Percentiles rank a stretch among this genome's conserved stretches.
Conservation (phyloP, 2,113 vertebrate species). For the Dinomys branickii region DNA sequence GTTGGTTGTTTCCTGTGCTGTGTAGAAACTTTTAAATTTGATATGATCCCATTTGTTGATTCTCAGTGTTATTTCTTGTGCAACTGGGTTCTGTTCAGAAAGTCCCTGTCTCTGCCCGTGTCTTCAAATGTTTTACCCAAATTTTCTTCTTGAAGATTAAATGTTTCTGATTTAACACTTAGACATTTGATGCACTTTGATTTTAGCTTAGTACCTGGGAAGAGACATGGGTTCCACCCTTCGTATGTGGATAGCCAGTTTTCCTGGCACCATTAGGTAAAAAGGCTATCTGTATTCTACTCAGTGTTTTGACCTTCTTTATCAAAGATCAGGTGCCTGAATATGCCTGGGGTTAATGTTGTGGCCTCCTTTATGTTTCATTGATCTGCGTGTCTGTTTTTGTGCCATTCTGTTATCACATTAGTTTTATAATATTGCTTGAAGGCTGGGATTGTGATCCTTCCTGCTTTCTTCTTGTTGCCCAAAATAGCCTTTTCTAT, state of each 20-base stretch:
- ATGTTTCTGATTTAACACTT: neutral
- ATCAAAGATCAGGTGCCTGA: neutral
- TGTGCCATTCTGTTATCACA: neutral
- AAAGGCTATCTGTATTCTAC: neutral
- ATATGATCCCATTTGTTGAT: neutral
- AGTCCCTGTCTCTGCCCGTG: neutral
- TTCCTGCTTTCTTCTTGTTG: neutral
- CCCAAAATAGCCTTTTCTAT: neutral
- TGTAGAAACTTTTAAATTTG: neutral
- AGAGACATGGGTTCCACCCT: neutral
- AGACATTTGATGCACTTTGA: neutral
- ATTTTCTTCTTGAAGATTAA: neutral
- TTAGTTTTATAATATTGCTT: neutral
- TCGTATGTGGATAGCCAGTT: neutral
- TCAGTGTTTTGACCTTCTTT: neutral
- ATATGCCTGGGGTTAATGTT: neutral
- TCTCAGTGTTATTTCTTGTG: neutral
- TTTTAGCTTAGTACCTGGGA: neutral
- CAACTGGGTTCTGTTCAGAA: neutral
- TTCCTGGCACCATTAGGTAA: neutral
- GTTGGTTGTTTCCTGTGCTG: neutral
- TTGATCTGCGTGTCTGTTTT: neutral
- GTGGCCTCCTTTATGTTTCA: neutral
- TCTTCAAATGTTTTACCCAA: neutral
- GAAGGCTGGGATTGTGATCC: neutral